Evolutionary conservation across 2,797 vertebrate species (phyloP).

Genomic region (Pangasius krempfi): DNA sequence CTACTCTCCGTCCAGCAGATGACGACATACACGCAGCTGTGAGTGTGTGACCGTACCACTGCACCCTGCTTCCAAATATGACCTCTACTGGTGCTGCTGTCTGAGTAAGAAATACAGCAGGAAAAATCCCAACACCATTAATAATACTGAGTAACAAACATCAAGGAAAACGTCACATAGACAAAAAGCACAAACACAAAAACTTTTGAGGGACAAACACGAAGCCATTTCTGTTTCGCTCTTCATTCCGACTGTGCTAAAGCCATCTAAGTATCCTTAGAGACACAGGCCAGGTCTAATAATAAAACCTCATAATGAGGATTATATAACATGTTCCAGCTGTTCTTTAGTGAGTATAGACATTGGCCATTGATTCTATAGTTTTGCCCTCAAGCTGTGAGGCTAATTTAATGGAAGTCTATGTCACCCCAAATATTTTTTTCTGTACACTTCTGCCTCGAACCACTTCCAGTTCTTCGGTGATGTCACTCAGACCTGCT

Average conservation of each 20-base stretch:
- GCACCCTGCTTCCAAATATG: background rate
- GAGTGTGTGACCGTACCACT: background rate
- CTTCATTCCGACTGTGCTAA: background rate
- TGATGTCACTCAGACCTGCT: background rate
- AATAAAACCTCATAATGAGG: background rate
- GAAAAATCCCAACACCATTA: background rate
- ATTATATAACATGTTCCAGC: background rate
- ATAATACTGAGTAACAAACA: background rate
- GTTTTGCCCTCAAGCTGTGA: background rate
- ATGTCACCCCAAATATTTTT: background rate
- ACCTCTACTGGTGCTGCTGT: background rate
- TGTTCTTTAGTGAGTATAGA: background rate
- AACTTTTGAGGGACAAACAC: background rate
- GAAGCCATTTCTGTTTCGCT: background rate
- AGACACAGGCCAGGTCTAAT: slow-evolving; percentile 1
- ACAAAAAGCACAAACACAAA: background rate
- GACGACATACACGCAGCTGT: background rate
- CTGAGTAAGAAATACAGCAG: slow-evolving; percentile 1
- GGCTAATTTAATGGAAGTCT: background rate
- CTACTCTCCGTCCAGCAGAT: background rate
- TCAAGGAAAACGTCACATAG: background rate
- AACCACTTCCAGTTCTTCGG: background rate
- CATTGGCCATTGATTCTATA: background rate
- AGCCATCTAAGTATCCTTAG: background rate
- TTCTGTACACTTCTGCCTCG: background rate